Percentiles rank a stretch among this genome's conserved stretches.
These are phyloP conservation scores for Lypha dubia DNA, from an alignment of 2,888 invertebrate genomes.

Conservation along the genomic window DNA sequence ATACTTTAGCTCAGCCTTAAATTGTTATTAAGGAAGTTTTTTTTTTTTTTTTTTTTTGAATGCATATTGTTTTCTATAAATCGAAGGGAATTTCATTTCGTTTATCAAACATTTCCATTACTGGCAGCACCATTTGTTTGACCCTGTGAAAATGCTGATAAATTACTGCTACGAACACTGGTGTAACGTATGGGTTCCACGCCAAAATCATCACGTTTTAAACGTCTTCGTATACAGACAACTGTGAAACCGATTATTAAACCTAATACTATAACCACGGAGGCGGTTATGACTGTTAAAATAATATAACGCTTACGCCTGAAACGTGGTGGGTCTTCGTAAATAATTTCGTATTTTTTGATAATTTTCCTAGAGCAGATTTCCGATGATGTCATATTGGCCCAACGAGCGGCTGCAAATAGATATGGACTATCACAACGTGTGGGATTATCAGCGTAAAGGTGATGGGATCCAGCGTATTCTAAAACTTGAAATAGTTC, in stretches of 20 bases:
- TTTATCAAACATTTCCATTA: slow-evolving; percentile 69
- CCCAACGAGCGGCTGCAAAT: slow-evolving; percentile 78
- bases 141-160: slow-evolving; percentile 78
- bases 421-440: slow-evolving; percentile 81
- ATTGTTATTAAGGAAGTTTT: slow-evolving; percentile 6
- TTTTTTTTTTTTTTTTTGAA: slow-evolving; percentile 1
- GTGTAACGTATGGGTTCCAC: slow-evolving; percentile 82
- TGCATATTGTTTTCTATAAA: not conserved
- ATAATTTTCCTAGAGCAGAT: slow-evolving; percentile 80
- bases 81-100: not conserved
- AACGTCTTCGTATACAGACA: slow-evolving; percentile 80
- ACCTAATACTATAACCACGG: slow-evolving; percentile 80
- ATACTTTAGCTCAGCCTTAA: not conserved
- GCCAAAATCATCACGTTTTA: slow-evolving; percentile 80
- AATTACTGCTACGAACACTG: slow-evolving; percentile 80
- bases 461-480: slow-evolving; percentile 75
- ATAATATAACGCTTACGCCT: slow-evolving; percentile 81
- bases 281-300: slow-evolving; percentile 80
- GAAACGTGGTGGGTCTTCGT: slow-evolving; percentile 82
- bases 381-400: slow-evolving; percentile 78
- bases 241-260: slow-evolving; percentile 80
- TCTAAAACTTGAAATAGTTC: slow-evolving; percentile 80
- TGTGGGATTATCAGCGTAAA: slow-evolving; percentile 73
- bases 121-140: slow-evolving; percentile 74
- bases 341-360: slow-evolving; percentile 78